Base-by-base conservation (phyloP, 2,113 vertebrate genomes). In the Paraplagusia blochii region DNA sequence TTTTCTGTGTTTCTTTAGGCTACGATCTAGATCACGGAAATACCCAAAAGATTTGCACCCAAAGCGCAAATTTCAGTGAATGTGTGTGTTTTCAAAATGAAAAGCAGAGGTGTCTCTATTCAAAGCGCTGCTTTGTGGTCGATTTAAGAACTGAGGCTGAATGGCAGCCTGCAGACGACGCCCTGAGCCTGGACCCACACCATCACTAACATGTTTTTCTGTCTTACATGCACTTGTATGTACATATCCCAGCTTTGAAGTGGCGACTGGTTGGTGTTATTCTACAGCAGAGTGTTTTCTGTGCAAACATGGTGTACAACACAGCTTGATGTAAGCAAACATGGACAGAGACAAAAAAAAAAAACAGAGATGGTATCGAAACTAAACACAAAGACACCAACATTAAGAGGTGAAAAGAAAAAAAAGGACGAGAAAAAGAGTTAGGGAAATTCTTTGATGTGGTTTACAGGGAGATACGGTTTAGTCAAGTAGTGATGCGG, bases 91-190 rank as follows among this genome's bases (percentile, higher is more conserved):
- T 69, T 65, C 17, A 62, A 19, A 29, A 4, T 78, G 74, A 83
- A 86, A 80, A 67, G 69, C 62, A 61, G 42, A 16, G 56, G 77
- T 75, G 70, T 73, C 75, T 76, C 78, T 61, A n/a, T 77, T 72
- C 76, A 66, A 70, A 56, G 72, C 62, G 38, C 56, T 80, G 63
- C 68, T 77, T 85, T 87, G 84, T 84, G 58, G 62, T 72, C 76
- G 75, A 2, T 73, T 66, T 68, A 75, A 18, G 56, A 40, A 71
- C 13, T 11, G 42, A 56, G 54, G 60, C 42, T 1, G 29, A 33
- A 42, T 3, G 58, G 65, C 61, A 62, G 44, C 46, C 72, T 58
- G 61, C 65, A 53, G 51, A 52, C 55, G 53, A 38, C 19, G 15
- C 48, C 55, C 63, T 14, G 38, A 66, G 58, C 63, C 29, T 17